phyloP scores from a whole-genome alignment of 2,888 invertebrate genomes.

The Abrostola tripartita region DNA sequence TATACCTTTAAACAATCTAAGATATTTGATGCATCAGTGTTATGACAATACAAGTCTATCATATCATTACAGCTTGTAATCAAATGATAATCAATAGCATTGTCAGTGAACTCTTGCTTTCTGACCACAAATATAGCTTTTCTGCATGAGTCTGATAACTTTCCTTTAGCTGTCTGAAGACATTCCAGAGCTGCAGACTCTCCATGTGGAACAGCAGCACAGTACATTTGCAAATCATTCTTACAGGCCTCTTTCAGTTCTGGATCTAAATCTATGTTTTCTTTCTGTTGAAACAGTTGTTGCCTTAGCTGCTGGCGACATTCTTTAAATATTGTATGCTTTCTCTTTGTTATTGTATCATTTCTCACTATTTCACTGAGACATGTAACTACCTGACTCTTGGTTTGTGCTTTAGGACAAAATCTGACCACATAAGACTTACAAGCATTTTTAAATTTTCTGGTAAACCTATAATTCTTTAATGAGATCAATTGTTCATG shows the following conservation, averaged over 20 bases:
- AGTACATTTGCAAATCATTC: slow-evolving; percentile 92
- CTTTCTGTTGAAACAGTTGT: slow-evolving; percentile 97
- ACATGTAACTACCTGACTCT: slow-evolving; percentile 94
- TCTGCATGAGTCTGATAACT: slow-evolving; percentile 91
- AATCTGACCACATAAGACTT: slow-evolving; percentile 92
- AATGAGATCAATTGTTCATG: slow-evolving; percentile 98
- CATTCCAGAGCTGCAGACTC: slow-evolving; percentile 94
- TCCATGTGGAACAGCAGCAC: slow-evolving; percentile 90
- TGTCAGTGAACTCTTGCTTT: slow-evolving; percentile 95
- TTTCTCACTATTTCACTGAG: slow-evolving; percentile 97
- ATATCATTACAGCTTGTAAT: slow-evolving; percentile 95
- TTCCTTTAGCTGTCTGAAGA: slow-evolving; percentile 90
- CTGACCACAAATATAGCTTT: slow-evolving; percentile 95
- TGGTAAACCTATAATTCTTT: slow-evolving; percentile 97
- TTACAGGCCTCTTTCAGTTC: slow-evolving; percentile 94
- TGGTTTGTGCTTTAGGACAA: slow-evolving; percentile 91
- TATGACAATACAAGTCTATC: slow-evolving; percentile 95
- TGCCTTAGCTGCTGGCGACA: slow-evolving; percentile 97
- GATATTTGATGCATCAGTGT: slow-evolving; percentile 90
- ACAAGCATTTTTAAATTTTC: slow-evolving; percentile 98
- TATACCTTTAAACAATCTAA: slow-evolving; percentile 93
- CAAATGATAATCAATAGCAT: slow-evolving; percentile 95
- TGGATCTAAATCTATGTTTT: slow-evolving; percentile 95
- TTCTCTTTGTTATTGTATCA: slow-evolving; percentile 93
- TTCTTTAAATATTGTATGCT: slow-evolving; percentile 94